Conservation (phyloP, 2,888 invertebrate genomes). For the Erpobdella octoculata region DNA sequence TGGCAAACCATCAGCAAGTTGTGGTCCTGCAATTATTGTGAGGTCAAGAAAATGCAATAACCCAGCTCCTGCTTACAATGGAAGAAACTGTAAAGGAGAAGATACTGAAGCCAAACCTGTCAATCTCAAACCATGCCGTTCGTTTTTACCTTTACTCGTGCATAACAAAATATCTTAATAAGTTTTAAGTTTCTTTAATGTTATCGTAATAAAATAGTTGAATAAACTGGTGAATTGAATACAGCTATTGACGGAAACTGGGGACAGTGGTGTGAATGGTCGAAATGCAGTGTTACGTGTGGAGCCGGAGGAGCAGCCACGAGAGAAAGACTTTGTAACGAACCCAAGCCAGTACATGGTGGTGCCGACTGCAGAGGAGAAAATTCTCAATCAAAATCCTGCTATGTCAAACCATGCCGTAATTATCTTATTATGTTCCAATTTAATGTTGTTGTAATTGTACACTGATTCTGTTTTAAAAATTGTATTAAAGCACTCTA, state of each 20-base stretch:
- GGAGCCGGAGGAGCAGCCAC: slow-evolving; percentile 28
- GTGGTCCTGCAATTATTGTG: slow-evolving; percentile 28
- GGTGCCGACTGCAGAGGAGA: slow-evolving; percentile 42
- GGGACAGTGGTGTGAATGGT: slow-evolving; percentile 35
- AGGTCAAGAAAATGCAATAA: slow-evolving; percentile 30
- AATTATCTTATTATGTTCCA: not conserved
- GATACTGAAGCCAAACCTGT: slow-evolving; percentile 16
- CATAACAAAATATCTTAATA: not conserved
- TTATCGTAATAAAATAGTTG: not conserved
- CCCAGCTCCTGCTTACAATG: slow-evolving; percentile 25
- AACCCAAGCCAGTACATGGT: slow-evolving; percentile 31
- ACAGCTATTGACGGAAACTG: slow-evolving; percentile 34
- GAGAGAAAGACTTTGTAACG: slow-evolving; percentile 32
- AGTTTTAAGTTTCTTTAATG: not conserved
- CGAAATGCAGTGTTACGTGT: slow-evolving; percentile 31
- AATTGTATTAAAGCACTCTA: not conserved
- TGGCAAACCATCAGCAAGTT: slow-evolving; percentile 29
- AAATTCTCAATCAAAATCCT: slow-evolving; percentile 40
- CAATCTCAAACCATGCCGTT: slow-evolving; percentile 30
- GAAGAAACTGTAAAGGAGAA: slow-evolving; percentile 21
- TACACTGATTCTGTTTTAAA: not conserved
- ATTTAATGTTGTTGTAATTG: not conserved
- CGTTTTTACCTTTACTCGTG: not conserved
- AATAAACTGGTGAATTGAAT: not conserved
- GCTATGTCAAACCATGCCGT: slow-evolving; percentile 42